Evolutionary conservation across 2,113 vertebrate genomes (phyloP), one percentile per base, ranked within the genome.

Genomic region (Hylia prasina): DNA sequence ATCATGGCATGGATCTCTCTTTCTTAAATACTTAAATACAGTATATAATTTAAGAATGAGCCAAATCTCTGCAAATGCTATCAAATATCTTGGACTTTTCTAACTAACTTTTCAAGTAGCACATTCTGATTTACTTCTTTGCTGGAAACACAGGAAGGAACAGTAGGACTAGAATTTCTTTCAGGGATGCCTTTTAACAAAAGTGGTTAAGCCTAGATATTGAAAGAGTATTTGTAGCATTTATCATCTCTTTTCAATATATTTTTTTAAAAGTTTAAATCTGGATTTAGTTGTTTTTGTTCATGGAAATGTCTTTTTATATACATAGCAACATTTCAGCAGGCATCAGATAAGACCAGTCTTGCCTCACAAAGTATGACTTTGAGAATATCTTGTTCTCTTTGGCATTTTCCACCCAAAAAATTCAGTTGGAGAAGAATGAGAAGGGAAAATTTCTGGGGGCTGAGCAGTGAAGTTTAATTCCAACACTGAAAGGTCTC

Each of bases 61-160:
- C 83, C 89, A 94, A 51, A 78, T 71, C 23, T 93, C 95, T 97
- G 89, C 44, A 91, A 96, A 87, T 89, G 45, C 50, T 71, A 91
- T 95, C 53, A 96, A 72, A 84, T 82, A 50, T 42, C 17, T 68
- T 82, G 47, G 45, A 48, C 37, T 78, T 81, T 7, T 86, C 13
- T 68, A 81, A 68, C 64, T 79, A 72, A 60, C 44, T 93, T 93
- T 96, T 88, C 83, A 69, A 87, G 44, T 60, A 79, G 14, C 65
- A 27, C 17, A 13, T 90, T 84, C 82, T 87, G 69, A 94, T 95
- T 95, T 95, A 94, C 65, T 72, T 31, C 83, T 75, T 92, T 93
- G 14, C 42, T 94, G 40, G 53, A 84, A 95, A 65, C 4, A 39
- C 8, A 44, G 40, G 48, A 72, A 82, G 35, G 57, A 94, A 44